phyloP scores from a whole-genome alignment of 2,888 invertebrate genomes.

The Gisinianus flammeolus region DNA sequence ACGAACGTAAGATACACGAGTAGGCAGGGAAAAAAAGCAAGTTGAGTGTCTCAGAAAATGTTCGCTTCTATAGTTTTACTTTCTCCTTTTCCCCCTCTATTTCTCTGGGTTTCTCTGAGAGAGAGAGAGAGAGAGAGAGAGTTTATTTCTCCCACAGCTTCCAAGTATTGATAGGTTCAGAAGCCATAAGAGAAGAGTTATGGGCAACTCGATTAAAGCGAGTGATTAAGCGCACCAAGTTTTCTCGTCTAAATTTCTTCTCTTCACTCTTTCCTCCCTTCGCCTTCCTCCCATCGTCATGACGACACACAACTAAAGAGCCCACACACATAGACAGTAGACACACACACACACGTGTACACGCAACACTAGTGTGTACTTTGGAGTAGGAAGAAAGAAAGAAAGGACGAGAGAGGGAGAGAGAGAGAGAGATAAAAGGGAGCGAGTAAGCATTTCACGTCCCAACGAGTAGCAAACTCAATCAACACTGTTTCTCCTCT shows the following conservation, averaged over 20 bases:
- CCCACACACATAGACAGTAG: background rate
- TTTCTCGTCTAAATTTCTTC: conserved; percentile 33
- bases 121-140: conserved; percentile 3
- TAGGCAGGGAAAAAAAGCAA: no score
- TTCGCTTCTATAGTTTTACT: no score
- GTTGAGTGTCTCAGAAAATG: no score
- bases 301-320: background rate
- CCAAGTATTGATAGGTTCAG: conserved; percentile 53
- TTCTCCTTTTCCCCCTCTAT: background rate
- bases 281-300: background rate
- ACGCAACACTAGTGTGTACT: background rate
- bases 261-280: background rate
- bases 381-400: background rate
- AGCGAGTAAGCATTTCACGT: conserved; percentile 39
- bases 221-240: conserved; percentile 55
- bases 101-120: background rate
- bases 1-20: no score
- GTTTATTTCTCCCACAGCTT: conserved; percentile 9
- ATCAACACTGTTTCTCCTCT: conserved; percentile 49
- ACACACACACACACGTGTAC: background rate
- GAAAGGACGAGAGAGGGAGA: background rate
- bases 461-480: conserved; percentile 45
- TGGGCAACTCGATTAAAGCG: conserved; percentile 56
- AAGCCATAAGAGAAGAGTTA: conserved; percentile 57
- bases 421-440: background rate